Percentiles rank a stretch among this genome's conserved stretches.
phyloP scores from a whole-genome alignment of 2,888 invertebrate genomes.

The Orthosia cruda region DNA sequence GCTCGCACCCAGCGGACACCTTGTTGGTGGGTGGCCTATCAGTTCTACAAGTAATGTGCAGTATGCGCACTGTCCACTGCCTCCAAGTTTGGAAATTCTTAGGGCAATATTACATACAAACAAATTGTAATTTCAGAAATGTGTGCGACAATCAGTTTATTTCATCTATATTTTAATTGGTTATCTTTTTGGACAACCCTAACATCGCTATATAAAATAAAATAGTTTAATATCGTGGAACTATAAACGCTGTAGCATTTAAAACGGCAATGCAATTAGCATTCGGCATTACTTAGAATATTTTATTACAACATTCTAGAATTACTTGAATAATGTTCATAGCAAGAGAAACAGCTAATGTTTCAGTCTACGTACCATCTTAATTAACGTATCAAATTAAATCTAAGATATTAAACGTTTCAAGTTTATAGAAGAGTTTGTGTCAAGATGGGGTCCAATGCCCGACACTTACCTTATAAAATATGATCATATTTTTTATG shows the following conservation, averaged over 20 bases:
- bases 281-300: constrained; percentile 47
- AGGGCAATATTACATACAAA: no score
- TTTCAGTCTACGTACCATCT: constrained; percentile 46
- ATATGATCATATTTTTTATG: background rate
- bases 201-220: constrained; percentile 28
- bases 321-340: constrained; percentile 46
- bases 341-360: constrained; percentile 26
- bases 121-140: no score
- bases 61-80: no score
- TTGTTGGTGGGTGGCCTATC: no score
- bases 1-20: no score
- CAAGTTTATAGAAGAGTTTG: constrained; percentile 7
- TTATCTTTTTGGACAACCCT: constrained; percentile 25
- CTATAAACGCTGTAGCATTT: constrained; percentile 53
- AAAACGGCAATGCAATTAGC: constrained; percentile 64
- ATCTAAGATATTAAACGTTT: constrained; percentile 32
- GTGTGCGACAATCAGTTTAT: no score
- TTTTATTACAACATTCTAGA: constrained; percentile 53
- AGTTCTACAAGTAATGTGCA: no score
- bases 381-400: constrained; percentile 34
- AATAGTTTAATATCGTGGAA: constrained; percentile 55
- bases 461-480: background rate
- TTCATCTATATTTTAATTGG: no score
- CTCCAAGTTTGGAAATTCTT: no score
- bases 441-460: constrained; percentile 4